These are phyloP conservation scores for Pangasius sanitwongsei DNA, from an alignment of 2,797 vertebrate species.

Conservation along the genomic window DNA sequence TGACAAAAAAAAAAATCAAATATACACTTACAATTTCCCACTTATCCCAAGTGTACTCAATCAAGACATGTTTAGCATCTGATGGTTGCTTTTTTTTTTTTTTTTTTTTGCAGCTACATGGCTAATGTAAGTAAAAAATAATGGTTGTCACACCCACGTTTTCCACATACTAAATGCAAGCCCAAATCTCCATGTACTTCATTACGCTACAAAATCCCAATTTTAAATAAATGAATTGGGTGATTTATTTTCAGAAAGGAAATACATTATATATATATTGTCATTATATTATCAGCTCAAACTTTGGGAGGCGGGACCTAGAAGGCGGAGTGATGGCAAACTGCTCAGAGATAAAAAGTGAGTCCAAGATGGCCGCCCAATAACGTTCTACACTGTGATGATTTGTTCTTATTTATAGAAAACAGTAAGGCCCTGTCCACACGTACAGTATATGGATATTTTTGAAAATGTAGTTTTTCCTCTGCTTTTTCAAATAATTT, in stretches of 20 bases:
- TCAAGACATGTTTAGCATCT: neutral
- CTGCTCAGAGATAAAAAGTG: neutral
- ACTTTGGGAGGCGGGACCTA: neutral
- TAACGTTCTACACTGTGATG: neutral
- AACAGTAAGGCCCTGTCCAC: neutral
- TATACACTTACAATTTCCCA: neutral
- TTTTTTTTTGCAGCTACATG: neutral
- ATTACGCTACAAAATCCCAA: neutral
- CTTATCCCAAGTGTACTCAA: neutral
- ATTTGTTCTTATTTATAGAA: neutral
- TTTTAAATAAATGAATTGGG: neutral
- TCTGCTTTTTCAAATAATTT: neutral
- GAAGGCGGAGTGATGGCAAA: neutral
- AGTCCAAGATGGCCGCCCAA: neutral
- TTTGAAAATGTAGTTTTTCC: neutral
- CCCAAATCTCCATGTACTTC: neutral
- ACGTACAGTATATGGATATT: neutral
- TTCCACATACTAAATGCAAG: neutral
- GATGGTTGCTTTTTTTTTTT: neutral
- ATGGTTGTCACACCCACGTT: neutral
- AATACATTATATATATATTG: neutral
- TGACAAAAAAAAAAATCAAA: neutral
- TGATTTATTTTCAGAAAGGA: neutral
- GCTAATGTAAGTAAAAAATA: neutral
- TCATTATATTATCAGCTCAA: too few species aligned